Evolutionary conservation across 1,140 invertebrate genomes (phyloP).

Genomic region (Dreissena rostriformis): DNA sequence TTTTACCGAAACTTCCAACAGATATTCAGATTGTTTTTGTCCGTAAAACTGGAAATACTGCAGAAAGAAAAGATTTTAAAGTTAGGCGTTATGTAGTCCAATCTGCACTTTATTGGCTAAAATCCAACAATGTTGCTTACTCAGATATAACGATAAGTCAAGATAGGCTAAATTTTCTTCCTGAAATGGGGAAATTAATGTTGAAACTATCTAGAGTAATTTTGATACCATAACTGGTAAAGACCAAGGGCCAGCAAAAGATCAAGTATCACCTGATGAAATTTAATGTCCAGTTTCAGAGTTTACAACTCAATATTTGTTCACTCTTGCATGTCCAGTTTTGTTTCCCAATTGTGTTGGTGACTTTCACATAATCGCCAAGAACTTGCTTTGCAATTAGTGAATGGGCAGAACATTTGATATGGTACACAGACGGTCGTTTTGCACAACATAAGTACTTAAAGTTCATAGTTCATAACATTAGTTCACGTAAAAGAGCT

Average conservation of each 20-base stretch:
- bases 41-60: slow-evolving; percentile 29
- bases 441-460: slow-evolving; percentile 59
- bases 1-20: slow-evolving; percentile 32
- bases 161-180: slow-evolving; percentile 45
- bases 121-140: slow-evolving; percentile 46
- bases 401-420: slow-evolving; percentile 59
- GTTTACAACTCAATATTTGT: slow-evolving; percentile 55
- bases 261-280: slow-evolving; percentile 36
- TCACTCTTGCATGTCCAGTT: slow-evolving; percentile 53
- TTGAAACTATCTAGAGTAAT: slow-evolving; percentile 21
- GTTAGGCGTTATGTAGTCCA: slow-evolving; percentile 35
- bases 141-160: slow-evolving; percentile 40
- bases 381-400: slow-evolving; percentile 37
- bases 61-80: slow-evolving; percentile 42
- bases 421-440: slow-evolving; percentile 55
- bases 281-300: slow-evolving; percentile 51
- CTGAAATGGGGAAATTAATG: slow-evolving; percentile 13
- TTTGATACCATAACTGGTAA: background rate
- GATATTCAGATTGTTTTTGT: slow-evolving; percentile 44
- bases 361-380: slow-evolving; percentile 52
- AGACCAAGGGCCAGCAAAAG: slow-evolving; percentile 44
- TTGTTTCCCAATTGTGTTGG: slow-evolving; percentile 49
- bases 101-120: slow-evolving; percentile 47
- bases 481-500: slow-evolving; percentile 43
- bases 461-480: slow-evolving; percentile 62